Evolutionary conservation across 2,113 vertebrate genomes (phyloP), one percentile per base, ranked within the genome.

Genomic region (Lamprologus ornatipinnis): DNA sequence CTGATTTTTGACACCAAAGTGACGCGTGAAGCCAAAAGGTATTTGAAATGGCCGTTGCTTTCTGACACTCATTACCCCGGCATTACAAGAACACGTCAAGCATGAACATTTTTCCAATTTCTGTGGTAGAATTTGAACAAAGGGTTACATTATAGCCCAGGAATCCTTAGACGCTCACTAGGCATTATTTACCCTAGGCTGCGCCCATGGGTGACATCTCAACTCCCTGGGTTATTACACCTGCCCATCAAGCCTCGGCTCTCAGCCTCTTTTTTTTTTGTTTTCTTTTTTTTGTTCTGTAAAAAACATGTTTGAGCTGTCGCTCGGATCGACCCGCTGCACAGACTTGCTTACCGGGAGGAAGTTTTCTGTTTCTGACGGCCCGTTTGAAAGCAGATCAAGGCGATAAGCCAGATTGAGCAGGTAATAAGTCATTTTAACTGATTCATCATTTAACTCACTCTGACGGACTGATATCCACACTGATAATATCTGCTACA

Each of bases 181-280:
- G 85, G 91, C 80, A 88, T 85, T 87, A 37, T 91, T 94, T 84
- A 84, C 95, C 91, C 88, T 2, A 12, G 93, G 95, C 95, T 87
- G 90, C 84, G 81, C 94, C 95, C 94, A 88, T 81, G 91, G 94
- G 94, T 94, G 95, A 95, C 95, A 93, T 95, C 94, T 94, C 86
- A 93, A 89, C 95, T 94, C 80, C 19, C 68, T 90, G 94, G 85
- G 58, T 94, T 96, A 97, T 96, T 96, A 96, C 94, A 94, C 94
- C 95, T 95, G 96, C 92, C 94, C 31, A 60, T 96, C 96, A 96
- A 89, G 51, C 85, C 37, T 86, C 5, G 6, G 47, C 75, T 89
- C 87, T 91, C 85, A 88, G 75, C 87, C 84, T 85, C 84, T 85
- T 85, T 91, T 91, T 87, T 31, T 63, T 19, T 26, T 17, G 58